These are phyloP conservation scores for Saimiri boliviensis DNA, from an alignment of 2,113 vertebrate genomes.

Conservation along the genomic window DNA sequence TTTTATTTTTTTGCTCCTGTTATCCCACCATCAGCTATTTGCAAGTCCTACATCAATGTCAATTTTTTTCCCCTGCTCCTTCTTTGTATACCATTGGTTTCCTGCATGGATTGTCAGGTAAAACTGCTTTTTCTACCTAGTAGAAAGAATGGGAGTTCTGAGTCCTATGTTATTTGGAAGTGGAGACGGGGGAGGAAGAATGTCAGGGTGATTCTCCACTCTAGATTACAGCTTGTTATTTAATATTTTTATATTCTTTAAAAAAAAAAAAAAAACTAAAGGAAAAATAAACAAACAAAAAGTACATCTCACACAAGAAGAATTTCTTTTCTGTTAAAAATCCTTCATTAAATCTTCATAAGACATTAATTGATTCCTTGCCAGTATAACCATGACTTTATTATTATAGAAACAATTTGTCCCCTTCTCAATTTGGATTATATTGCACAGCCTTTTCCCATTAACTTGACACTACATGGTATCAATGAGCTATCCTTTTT, in stretches of 20 bases:
- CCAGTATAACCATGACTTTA: background rate
- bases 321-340: slow-evolving; percentile 12
- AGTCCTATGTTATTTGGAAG: slow-evolving; percentile 11
- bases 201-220: slow-evolving; percentile 45
- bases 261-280: background rate
- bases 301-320: background rate
- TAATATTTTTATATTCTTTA: slow-evolving; percentile 57
- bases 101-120: background rate
- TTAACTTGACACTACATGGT: slow-evolving; percentile 19
- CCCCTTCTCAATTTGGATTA: background rate
- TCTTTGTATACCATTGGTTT: background rate
- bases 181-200: background rate
- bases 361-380: background rate
- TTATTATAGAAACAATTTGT: slow-evolving; percentile 5
- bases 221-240: background rate
- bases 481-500: background rate
- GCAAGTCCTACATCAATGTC: background rate
- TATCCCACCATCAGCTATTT: background rate
- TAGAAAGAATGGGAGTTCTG: background rate
- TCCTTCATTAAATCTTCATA: background rate
- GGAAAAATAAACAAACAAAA: slow-evolving; percentile 1
- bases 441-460: slow-evolving; percentile 3
- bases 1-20: background rate
- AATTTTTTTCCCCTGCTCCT: background rate
- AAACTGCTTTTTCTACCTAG: background rate